A percentile compares a stretch with the other conserved stretches of the same genome.
Evolutionary conservation across 2,888 invertebrate species (phyloP).

Genomic region (Drosophila kambysellisi): DNA sequence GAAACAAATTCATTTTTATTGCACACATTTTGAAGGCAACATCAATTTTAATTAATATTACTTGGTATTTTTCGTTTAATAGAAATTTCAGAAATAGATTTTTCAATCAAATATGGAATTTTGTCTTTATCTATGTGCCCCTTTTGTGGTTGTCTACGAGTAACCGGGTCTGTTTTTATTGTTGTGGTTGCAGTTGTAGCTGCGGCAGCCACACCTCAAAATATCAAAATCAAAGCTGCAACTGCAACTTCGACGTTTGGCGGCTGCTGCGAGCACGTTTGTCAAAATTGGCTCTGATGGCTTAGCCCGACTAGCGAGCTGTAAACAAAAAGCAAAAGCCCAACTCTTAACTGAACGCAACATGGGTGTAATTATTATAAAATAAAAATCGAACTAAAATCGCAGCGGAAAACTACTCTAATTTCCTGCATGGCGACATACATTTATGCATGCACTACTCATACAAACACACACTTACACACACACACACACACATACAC

Average conservation of each 20-base stretch:
- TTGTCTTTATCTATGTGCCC: background rate
- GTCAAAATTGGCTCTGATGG: slow-evolving; percentile 62
- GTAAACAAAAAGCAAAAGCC: slow-evolving; percentile 10
- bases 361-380: slow-evolving; percentile 69
- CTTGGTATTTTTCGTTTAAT: slow-evolving; percentile 3
- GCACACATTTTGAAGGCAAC: background rate
- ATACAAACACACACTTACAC: background rate
- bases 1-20: background rate
- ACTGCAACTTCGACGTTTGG: slow-evolving; percentile 24
- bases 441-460: background rate
- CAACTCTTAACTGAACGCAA: slow-evolving; percentile 43
- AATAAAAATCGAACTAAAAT: slow-evolving; percentile 58
- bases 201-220: slow-evolving; percentile 56
- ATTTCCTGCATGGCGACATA: slow-evolving; percentile 67
- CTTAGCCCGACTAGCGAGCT: slow-evolving; percentile 13
- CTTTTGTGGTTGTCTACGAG: background rate
- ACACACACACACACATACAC: slow-evolving; percentile 1
- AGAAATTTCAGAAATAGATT: slow-evolving; percentile 32
- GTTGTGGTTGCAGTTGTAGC: slow-evolving; percentile 24
- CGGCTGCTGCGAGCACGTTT: slow-evolving; percentile 52
- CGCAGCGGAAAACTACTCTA: slow-evolving; percentile 49
- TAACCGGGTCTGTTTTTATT: slow-evolving; percentile 6
- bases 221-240: slow-evolving; percentile 36
- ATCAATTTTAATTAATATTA: background rate
- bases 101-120: slow-evolving; percentile 8